Conservation (phyloP, 2,888 invertebrate species). For the Escarpia spicata region DNA sequence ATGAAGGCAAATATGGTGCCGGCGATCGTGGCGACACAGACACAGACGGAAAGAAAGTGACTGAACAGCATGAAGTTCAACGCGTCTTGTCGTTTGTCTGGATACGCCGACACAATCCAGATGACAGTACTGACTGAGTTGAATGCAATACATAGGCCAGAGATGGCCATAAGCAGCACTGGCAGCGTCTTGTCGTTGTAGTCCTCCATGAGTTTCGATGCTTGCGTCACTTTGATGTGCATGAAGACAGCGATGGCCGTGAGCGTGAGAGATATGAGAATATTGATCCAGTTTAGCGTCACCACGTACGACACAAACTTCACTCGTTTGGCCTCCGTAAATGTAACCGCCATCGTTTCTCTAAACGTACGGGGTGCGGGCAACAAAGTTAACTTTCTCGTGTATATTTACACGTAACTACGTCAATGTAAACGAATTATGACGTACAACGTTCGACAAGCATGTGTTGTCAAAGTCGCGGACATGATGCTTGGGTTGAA, state of each 20-base stretch:
- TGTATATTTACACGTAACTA: background rate
- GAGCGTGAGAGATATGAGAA: background rate
- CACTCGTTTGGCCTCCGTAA: background rate
- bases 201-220: background rate
- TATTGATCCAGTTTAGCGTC: background rate
- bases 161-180: background rate
- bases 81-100: background rate
- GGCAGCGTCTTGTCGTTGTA: background rate
- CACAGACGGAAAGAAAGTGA: background rate
- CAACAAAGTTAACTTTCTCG: background rate
- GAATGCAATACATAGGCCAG: background rate
- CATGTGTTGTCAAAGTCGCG: background rate
- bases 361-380: background rate
- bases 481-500: background rate
- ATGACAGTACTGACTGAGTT: background rate
- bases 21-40: background rate
- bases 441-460: conserved; percentile 2
- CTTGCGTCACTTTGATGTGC: background rate
- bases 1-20: background rate
- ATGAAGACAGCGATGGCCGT: background rate
- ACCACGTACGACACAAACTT: background rate
- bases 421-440: background rate
- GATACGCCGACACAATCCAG: background rate
- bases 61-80: background rate
- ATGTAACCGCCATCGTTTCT: background rate